These are phyloP conservation scores for Busseola fusca DNA, from an alignment of 2,888 invertebrate species.

Conservation along the genomic window DNA sequence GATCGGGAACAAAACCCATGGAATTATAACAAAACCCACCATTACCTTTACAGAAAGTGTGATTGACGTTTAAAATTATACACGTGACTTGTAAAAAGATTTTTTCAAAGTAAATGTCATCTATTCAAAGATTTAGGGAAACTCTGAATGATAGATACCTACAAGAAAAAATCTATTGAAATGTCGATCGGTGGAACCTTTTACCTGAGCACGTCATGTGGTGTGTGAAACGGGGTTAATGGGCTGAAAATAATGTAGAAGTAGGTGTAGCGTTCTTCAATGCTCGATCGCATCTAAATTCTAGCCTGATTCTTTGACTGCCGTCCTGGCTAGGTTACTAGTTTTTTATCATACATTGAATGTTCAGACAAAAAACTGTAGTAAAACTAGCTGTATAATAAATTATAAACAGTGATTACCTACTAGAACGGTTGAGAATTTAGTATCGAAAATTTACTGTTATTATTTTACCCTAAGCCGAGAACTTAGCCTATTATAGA, in stretches of 20 bases:
- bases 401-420: neutral
- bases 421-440: neutral
- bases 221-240: conserved; percentile 62
- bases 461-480: conserved; percentile 24
- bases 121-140: conserved; percentile 67
- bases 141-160: conserved; percentile 68
- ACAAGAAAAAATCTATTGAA: conserved; percentile 66
- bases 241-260: conserved; percentile 23
- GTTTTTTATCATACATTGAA: neutral
- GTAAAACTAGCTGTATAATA: neutral
- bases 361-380: neutral
- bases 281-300: neutral
- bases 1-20: conserved; percentile 72
- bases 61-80: conserved; percentile 81
- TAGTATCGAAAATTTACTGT: conserved; percentile 13
- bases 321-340: neutral
- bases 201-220: conserved; percentile 63
- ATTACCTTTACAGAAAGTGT: conserved; percentile 66
- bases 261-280: neutral
- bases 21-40: conserved; percentile 72
- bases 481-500: conserved; percentile 50
- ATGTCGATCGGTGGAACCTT: conserved; percentile 52
- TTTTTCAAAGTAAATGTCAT: conserved; percentile 72
- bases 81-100: conserved; percentile 65
- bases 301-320: neutral